Percentiles rank a stretch among this genome's conserved stretches.
Evolutionary conservation across 2,113 vertebrate genomes (phyloP).

Genomic region (Bambusicola thoracicus): DNA sequence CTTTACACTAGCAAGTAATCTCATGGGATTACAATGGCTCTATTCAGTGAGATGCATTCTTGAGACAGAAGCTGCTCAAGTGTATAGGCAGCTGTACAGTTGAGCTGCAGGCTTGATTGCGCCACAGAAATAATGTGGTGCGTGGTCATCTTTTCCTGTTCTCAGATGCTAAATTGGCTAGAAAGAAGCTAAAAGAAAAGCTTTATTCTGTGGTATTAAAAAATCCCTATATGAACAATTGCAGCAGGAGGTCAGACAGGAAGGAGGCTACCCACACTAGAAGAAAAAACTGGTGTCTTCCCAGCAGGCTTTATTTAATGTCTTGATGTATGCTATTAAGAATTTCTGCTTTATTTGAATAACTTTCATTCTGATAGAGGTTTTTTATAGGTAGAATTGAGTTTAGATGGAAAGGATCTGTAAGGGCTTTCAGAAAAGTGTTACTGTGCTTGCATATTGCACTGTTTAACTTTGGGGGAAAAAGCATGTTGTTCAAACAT

Average conservation of each 20-base stretch:
- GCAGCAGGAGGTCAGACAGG: not conserved
- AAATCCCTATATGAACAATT: not conserved
- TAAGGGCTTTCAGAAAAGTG: not conserved
- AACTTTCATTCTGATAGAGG: not conserved
- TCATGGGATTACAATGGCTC: not conserved
- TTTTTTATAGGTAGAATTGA: not conserved
- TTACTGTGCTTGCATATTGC: not conserved
- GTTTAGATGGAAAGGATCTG: not conserved
- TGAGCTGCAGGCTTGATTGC: conserved; percentile 27
- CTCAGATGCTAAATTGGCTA: conserved; percentile 25
- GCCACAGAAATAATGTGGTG: not conserved
- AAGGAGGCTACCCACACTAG: not conserved
- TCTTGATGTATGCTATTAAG: not conserved
- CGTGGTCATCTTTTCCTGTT: conserved; percentile 7
- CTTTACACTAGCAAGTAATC: not conserved
- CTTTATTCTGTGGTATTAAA: not conserved
- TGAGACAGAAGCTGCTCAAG: not conserved
- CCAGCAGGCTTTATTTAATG: not conserved
- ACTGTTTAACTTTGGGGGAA: not conserved
- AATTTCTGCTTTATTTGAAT: not conserved
- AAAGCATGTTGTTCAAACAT: not conserved
- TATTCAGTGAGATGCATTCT: not conserved
- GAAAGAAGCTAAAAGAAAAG: conserved; percentile 31
- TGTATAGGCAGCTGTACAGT: conserved; percentile 12
- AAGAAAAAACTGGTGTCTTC: not conserved